Conservation (phyloP, 2,113 vertebrate species). For the Brachionichthys hirsutus region DNA sequence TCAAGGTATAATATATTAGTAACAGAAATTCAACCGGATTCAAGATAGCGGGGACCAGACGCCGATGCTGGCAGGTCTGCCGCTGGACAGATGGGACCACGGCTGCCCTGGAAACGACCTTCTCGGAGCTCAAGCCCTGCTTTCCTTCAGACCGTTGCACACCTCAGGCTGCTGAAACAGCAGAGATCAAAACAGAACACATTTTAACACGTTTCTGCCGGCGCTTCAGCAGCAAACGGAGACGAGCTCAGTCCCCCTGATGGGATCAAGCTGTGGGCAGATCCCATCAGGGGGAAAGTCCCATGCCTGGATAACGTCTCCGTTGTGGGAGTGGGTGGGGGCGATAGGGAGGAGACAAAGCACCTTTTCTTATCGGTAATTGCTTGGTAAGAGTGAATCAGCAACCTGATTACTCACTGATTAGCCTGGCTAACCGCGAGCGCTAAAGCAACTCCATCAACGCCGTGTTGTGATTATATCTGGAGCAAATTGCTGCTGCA, state of each 20-base stretch:
- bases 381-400: slow-evolving; percentile 68
- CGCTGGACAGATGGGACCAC: neutral
- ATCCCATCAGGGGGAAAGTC: slow-evolving; percentile 48
- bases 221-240: slow-evolving; percentile 12
- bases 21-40: too few species aligned
- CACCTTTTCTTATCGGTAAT: slow-evolving; percentile 74
- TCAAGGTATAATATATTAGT: too few species aligned
- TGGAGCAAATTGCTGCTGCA: slow-evolving; percentile 52
- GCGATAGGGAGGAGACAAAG: slow-evolving; percentile 68
- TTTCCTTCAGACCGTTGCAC: slow-evolving; percentile 16
- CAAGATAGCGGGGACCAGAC: too few species aligned
- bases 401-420: slow-evolving; percentile 71
- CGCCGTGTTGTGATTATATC: slow-evolving; percentile 64
- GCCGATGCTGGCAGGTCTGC: neutral
- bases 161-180: slow-evolving; percentile 9
- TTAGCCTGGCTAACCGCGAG: slow-evolving; percentile 60
- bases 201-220: slow-evolving; percentile 41
- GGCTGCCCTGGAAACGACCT: neutral
- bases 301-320: slow-evolving; percentile 54
- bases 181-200: slow-evolving; percentile 13
- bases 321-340: slow-evolving; percentile 43
- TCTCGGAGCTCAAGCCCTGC: slow-evolving; percentile 7
- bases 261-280: slow-evolving; percentile 52
- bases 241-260: slow-evolving; percentile 39
- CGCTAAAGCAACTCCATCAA: slow-evolving; percentile 63